Base-by-base conservation (phyloP, 2,797 vertebrate genomes). In the Sebastes alutus region DNA sequence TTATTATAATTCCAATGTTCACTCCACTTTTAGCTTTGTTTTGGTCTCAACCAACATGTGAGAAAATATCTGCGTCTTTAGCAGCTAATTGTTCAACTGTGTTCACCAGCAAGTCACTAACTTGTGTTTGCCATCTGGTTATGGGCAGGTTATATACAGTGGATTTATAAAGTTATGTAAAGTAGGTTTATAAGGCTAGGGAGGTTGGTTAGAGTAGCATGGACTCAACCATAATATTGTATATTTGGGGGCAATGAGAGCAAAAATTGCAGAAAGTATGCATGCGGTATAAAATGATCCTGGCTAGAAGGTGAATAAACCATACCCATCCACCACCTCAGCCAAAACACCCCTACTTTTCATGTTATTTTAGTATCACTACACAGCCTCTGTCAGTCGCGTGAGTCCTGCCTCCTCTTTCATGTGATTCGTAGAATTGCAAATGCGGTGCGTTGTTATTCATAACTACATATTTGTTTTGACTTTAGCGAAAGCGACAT, bases 341-440 rank as follows among this genome's bases (percentile, higher is more conserved):
- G 2, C 52, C 55, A 23, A 35, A 56, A 72, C 23, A 32, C 2
- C 4, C 42, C 8, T n/a, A 16, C 12, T 72, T 20, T 65, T 46
- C 11, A 16, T 56, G 22, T 38, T 35, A 56, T 76, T 78, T 72
- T 23, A 69, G 10, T 35, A 2, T 77, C 60, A 66, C 4, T 42
- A 55, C 35, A 20, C n/a, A 22, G 20, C 58, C n/a, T 29, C 27
- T 60, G 20, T 73, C 29, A 59, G 56, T 35, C 61, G 9, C 29
- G 27, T 18, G 58, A 72, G 4, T n/a, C 38, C 52, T 20, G 52
- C 42, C 32, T 70, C 59, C 60, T 64, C 20, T 64, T 73, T 75
- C 29, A 25, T 38, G 49, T 55, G 11, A 58, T 79, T 42, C 60
- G 20, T 54, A 42, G 54, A 54, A 65, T 22, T 60, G 16, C 42